Percentiles rank a stretch among this genome's conserved stretches.
Evolutionary conservation across 2,888 invertebrate species (phyloP).

Genomic region (Macaria liturata): DNA sequence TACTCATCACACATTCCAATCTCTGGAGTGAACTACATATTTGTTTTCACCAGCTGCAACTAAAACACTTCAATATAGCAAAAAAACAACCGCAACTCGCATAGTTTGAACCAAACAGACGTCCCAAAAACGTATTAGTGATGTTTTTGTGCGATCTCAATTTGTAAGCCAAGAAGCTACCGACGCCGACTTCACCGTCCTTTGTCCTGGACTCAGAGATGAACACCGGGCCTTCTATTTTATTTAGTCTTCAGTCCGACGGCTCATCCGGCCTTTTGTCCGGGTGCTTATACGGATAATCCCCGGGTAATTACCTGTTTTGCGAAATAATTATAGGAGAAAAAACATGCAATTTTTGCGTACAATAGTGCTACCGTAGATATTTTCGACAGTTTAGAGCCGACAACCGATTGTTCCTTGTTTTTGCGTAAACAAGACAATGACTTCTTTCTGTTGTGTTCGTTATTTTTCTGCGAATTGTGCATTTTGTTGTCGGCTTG

Average conservation of each 20-base stretch:
- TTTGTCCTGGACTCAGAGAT: constrained; percentile 63
- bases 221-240: constrained; percentile 57
- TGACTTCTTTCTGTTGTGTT: constrained; percentile 5
- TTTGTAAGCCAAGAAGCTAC: constrained; percentile 79
- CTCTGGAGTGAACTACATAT: too few relatives aligned
- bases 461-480: constrained; percentile 2
- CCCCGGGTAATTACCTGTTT: constrained; percentile 77
- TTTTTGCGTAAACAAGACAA: constrained; percentile 25
- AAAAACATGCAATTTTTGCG: constrained; percentile 55
- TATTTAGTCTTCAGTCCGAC: constrained; percentile 41
- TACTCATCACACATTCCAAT: too few relatives aligned
- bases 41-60: constrained; percentile 43
- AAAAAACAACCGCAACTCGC: constrained; percentile 40
- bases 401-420: constrained; percentile 6
- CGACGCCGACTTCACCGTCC: constrained; percentile 61
- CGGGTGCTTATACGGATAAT: constrained; percentile 70
- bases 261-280: constrained; percentile 65
- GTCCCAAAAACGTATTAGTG: constrained; percentile 47
- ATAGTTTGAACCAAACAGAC: constrained; percentile 45
- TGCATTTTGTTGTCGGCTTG: constrained; percentile 1
- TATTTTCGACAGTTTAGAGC: constrained; percentile 8
- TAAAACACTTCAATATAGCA: constrained; percentile 38
- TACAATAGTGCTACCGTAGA: constrained; percentile 39
- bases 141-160: constrained; percentile 55
- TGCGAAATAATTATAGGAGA: constrained; percentile 67